Conservation (phyloP, 2,888 invertebrate genomes). For the Lottia scabra region DNA sequence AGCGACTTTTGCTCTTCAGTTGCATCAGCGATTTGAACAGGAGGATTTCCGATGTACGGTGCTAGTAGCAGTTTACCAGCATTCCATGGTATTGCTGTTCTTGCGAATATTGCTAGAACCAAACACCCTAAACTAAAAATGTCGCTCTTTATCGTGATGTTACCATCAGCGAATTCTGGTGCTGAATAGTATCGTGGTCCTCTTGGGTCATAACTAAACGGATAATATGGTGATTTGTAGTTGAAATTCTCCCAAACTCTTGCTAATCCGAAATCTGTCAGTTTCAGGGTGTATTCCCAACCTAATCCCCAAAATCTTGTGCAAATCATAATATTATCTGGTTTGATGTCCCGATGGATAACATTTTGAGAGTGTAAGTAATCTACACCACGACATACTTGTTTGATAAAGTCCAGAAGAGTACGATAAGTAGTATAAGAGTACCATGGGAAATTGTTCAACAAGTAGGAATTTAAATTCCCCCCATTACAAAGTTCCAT, state of each 20-base stretch:
- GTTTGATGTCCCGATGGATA: neutral
- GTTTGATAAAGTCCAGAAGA: no score
- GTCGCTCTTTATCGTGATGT: neutral
- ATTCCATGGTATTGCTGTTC: no score
- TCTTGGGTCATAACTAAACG: no score
- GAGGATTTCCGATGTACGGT: neutral
- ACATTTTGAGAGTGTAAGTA: neutral
- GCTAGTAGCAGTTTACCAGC: neutral
- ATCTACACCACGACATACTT: neutral
- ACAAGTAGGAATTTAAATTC: neutral
- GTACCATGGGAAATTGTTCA: fast-evolving
- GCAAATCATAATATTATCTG: neutral
- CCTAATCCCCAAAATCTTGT: no score
- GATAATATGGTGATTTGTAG: no score
- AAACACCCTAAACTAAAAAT: no score
- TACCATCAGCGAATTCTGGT: neutral
- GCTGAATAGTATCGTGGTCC: neutral
- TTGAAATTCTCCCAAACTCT: no score
- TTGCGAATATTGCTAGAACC: no score
- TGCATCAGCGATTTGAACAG: neutral
- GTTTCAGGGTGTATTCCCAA: neutral
- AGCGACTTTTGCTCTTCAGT: neutral
- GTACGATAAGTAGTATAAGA: fast-evolving
- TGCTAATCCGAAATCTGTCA: no score
- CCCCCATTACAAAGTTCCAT: neutral